Base-by-base conservation (phyloP, 2,888 invertebrate genomes). In the Rhogogaster chlorosoma region DNA sequence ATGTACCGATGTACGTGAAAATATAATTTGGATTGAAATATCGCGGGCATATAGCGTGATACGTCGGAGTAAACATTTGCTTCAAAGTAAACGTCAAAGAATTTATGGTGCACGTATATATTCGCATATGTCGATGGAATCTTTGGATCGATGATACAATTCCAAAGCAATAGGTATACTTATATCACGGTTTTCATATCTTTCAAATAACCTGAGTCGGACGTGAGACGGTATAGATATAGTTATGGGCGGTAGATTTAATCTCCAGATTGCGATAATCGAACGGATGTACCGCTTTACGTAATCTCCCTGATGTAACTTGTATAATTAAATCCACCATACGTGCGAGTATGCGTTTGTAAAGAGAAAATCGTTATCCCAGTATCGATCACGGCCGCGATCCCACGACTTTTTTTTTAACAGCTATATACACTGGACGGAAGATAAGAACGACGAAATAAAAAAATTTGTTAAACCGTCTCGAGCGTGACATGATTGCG, bases 221-320 rank as follows among this genome's bases (percentile, higher is more conserved):
- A 53, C n/a, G 18, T 0, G n/a, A 53, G 53, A n/a, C 53, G 53
- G 7, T 53, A n/a, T 53, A 53, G 18, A 73, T 38, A 22, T 73
- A 73, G 67, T 29, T 42, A 38, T 42, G 10, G n/a, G 1, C 38
- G 22, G 42, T 42, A 22, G 71, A 73, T 73, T 73, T 15, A 73
- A 73, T 73, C 71, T 42, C 10, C 42, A 42, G 71, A 73, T 73
- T 73, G 71, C 42, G 38, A 42, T 73, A 73, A 73, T 73, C 71
- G 71, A 73, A 73, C 71, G 71, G 71, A 42, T 42, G 38, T 42
- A 38, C 71, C 71, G 42, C 22, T 73, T 73, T 73, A 42, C 71
- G 71, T 73, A 73, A 73, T 73, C 38, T 73, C 71, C 22, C 26
- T 26, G n/a, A 73, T 42, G 38, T 73, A 42, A 73, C 71, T 73